Conservation (phyloP, 2,113 vertebrate species). For the Galbula dea region DNA sequence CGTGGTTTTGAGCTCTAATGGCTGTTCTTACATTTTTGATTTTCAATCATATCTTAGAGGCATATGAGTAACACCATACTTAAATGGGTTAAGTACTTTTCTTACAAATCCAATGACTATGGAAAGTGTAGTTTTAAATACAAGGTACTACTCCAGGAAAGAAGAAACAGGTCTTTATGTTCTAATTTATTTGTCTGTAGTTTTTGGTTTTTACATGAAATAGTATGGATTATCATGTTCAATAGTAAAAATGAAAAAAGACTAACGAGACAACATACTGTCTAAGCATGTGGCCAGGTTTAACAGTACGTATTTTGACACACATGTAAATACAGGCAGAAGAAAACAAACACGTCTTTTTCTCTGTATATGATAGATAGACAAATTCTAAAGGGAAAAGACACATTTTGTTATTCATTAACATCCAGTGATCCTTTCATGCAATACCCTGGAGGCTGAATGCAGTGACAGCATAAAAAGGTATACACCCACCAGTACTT, state of each 20-base stretch:
- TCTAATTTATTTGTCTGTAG: neutral
- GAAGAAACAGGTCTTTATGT: neutral
- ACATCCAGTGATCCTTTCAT: slow-evolving; percentile 65
- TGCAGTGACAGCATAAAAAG: slow-evolving; percentile 62
- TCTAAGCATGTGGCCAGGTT: slow-evolving; percentile 57
- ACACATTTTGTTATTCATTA: slow-evolving; percentile 69
- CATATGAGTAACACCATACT: neutral
- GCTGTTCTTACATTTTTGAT: neutral
- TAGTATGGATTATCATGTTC: neutral
- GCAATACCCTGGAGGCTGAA: slow-evolving; percentile 66
- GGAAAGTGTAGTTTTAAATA: neutral
- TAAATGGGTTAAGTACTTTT: neutral
- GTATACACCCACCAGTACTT: slow-evolving; percentile 62
- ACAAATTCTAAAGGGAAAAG: slow-evolving; percentile 67
- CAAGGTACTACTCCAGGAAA: neutral
- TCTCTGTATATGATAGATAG: slow-evolving; percentile 52
- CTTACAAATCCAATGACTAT: neutral
- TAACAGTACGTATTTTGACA: slow-evolving; percentile 56
- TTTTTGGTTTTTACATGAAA: neutral
- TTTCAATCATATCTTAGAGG: neutral
- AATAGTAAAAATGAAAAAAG: slow-evolving; percentile 24
- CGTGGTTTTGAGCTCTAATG: neutral
- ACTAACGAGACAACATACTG: slow-evolving; percentile 51
- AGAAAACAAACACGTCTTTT: slow-evolving; percentile 64
- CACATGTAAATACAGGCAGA: slow-evolving; percentile 58